Evolutionary conservation across 2,113 vertebrate genomes (phyloP), one percentile per base, ranked within the genome.

Genomic region (Syrrhaptes paradoxus): DNA sequence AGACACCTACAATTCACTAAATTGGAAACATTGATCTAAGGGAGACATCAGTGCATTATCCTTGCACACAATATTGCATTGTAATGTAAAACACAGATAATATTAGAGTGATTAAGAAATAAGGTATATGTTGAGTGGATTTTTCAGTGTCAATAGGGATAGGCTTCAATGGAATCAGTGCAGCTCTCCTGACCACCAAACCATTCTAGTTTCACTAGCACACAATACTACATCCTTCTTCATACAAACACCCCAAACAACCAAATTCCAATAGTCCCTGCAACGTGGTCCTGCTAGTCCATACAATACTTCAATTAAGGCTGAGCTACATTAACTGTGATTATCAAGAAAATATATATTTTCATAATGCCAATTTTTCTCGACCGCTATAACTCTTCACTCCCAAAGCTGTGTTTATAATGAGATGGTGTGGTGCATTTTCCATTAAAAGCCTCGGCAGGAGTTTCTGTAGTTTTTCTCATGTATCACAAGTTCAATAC

Each of bases 391-490:
- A 97, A 95, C 49, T 93, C 79, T 66, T 88, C 41, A 25, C 82
- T 97, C 95, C 93, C 93, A 91, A 90, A 95, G 95, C 95, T 93
- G 70, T 85, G 79, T 94, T 95, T 94, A 66, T 96, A 97, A 97
- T 93, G 96, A 98, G 95, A 96, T 29, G 80, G 81, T 94, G 66
- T 32, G 78, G 81, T 93, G 85, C 88, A 96, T 92, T 97, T 97
- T 95, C 97, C 95, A 97, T 95, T 97, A 95, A 97, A 96, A 90
- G 76, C 85, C 96, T 97, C 97, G 45, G 91, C 68, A 97, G 96
- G 97, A 97, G 89, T 95, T 96, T 86, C 96, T 95, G 68, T 79
- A 93, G 89, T 89, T 97, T 91, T 94, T 94, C 87, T 95, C 96
- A 80, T 96, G 89, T 96, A 97, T 95, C 68, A 10, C 91, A 90